A percentile compares a stretch with the other conserved stretches of the same genome.
Conservation (phyloP, 2,797 vertebrate genomes). For the Chelonia mydas region DNA sequence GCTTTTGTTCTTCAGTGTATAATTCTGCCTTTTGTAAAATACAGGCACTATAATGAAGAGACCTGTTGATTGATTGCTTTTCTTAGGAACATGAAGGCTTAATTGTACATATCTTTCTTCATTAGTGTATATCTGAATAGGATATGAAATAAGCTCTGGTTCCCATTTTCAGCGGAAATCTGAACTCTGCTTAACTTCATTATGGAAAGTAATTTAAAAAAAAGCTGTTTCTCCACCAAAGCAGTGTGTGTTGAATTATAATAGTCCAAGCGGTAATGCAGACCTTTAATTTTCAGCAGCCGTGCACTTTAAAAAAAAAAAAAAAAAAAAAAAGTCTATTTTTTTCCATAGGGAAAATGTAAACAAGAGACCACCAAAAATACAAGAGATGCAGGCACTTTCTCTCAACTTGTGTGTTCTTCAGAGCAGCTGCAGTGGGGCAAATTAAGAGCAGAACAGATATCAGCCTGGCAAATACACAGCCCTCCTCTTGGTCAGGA, state of each 20-base stretch:
- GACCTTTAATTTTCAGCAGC: conserved; percentile 67
- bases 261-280: conserved; percentile 53
- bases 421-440: conserved; percentile 2
- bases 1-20: neutral
- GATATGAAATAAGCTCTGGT: conserved; percentile 43
- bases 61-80: neutral
- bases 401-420: conserved; percentile 23
- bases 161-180: conserved; percentile 58
- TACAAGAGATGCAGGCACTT: conserved; percentile 42
- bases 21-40: neutral
- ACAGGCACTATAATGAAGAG: neutral
- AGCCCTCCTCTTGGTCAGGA: conserved; percentile 44
- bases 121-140: conserved; percentile 1
- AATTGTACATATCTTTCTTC: neutral
- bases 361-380: conserved; percentile 29
- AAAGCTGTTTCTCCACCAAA: conserved; percentile 41
- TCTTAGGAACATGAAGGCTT: neutral
- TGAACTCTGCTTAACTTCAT: conserved; percentile 35
- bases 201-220: too few relatives aligned
- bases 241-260: conserved; percentile 69
- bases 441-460: conserved; percentile 52
- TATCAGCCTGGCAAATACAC: fast-evolving
- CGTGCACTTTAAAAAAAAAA: conserved; percentile 16
- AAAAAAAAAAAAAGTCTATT: neutral
- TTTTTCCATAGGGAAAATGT: neutral